Evolutionary conservation across 2,113 vertebrate species (phyloP), one percentile per base, ranked within the genome.

Genomic region (Microtus oregoni): DNA sequence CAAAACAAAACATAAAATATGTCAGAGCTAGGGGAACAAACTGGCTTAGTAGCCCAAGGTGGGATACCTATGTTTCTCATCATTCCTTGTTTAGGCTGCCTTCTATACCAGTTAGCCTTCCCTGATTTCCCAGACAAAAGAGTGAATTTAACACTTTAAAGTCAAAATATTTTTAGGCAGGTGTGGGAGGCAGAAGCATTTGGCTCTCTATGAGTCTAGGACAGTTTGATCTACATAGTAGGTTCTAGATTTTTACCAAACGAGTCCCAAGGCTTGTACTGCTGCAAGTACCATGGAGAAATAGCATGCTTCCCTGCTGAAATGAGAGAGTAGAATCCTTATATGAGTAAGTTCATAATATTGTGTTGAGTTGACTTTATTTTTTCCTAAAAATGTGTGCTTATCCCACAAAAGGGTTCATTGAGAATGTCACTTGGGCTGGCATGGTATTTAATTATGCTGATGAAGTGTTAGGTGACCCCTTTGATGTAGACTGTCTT

Each of bases 301-400:
- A 44, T 86, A 52, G 32, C 67, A 55, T 26, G 67, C 28, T 35
- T 13, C 3, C 15, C 55, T 90, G 52, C 19, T 79, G 44, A 14
- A 65, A 30, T n/a, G 75, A 15, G 73, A 11, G 44, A 89, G 32
- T 73, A 72, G 38, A 70, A 75, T 47, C 47, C 38, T 91, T 89
- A 22, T 47, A 90, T 93, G n/a, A 61, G 1, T 93, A 72, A 86
- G 41, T 41, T 86, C 47, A 93, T 47, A 82, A 50, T 86, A 41
- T 86, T 73, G 11, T 85, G 78, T 79, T 87, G 61, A 90, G 12
- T 75, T 83, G 32, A 94, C 67, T 77, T 89, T 63, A 47, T 90
- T 89, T 72, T 26, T 47, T 50, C 50, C 30, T 85, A 72, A 73
- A 86, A 89, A 89, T 93, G 3, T 95, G 63, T 93, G 19, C 95